Conservation (phyloP, 2,888 invertebrate species). For the Homarus gammarus region DNA sequence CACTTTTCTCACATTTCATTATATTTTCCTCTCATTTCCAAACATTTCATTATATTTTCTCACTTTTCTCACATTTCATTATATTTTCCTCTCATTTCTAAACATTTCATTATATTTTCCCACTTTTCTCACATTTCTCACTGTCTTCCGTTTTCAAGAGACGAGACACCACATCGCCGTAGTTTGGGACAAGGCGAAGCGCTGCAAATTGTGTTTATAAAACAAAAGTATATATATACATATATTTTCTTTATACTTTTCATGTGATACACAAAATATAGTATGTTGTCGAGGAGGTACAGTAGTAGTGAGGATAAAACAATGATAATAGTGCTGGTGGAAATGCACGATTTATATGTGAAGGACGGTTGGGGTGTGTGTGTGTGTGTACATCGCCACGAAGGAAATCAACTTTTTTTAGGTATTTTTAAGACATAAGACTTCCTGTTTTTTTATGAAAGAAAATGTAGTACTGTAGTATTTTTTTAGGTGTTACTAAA, state of each 20-base stretch:
- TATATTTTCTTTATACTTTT: slow-evolving; percentile 53
- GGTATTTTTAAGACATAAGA: not conserved
- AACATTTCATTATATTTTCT: not conserved
- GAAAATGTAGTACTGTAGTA: not conserved
- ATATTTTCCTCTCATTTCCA: not conserved
- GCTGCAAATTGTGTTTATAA: slow-evolving; percentile 19
- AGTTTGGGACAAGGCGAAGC: not conserved
- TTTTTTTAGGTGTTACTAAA: slow-evolving; percentile 9
- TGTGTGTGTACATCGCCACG: not conserved
- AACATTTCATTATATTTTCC: not conserved
- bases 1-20: not conserved
- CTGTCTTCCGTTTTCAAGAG: slow-evolving; percentile 22
- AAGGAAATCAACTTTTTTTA: not conserved
- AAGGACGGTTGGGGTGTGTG: not conserved
- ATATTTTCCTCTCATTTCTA: slow-evolving; percentile 2
- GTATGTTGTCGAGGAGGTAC: not conserved
- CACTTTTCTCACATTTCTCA: not conserved
- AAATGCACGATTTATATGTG: not conserved
- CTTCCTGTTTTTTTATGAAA: not conserved
- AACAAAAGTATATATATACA: slow-evolving; percentile 31
- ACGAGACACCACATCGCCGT: not conserved
- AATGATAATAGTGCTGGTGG: not conserved
- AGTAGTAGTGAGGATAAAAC: not conserved
- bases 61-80: not conserved
- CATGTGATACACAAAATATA: not conserved